Conservation (phyloP, 2,113 vertebrate genomes). For the Pomatostomus ruficeps region DNA sequence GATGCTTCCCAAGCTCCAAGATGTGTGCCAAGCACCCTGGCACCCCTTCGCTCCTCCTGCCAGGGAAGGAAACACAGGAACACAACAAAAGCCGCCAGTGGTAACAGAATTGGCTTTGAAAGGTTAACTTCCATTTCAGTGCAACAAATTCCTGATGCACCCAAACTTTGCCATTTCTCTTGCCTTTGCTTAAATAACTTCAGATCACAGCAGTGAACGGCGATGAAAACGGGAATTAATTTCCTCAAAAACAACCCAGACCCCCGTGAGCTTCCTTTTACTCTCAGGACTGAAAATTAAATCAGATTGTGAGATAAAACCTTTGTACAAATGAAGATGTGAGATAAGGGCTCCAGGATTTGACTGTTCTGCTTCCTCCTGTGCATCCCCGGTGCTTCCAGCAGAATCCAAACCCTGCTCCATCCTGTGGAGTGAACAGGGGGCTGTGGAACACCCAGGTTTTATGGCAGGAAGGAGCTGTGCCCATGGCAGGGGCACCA, state of each 20-base stretch:
- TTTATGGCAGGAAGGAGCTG: accelerated
- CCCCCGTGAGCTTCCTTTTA: not conserved
- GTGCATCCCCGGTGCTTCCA: not conserved
- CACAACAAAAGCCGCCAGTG: not conserved
- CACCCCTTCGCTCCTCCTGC: not conserved
- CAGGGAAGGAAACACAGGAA: not conserved
- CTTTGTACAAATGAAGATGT: not conserved
- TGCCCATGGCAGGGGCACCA: not conserved
- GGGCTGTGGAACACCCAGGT: no score
- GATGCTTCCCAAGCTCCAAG: not conserved
- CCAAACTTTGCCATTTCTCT: not conserved
- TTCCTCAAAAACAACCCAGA: not conserved
- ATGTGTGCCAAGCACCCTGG: not conserved
- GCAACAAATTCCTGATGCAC: not conserved
- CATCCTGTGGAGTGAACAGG: accelerated
- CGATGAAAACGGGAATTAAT: not conserved
- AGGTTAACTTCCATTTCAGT: not conserved
- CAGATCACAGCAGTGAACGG: not conserved
- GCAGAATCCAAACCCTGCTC: not conserved
- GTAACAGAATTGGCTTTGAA: not conserved
- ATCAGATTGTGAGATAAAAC: not conserved
- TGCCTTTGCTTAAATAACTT: not conserved
- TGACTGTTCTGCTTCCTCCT: not conserved
- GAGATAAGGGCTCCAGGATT: not conserved
- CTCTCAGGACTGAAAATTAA: not conserved